These are phyloP conservation scores for Colletes gigas DNA, from an alignment of 1,140 invertebrate genomes.

Conservation along the genomic window DNA sequence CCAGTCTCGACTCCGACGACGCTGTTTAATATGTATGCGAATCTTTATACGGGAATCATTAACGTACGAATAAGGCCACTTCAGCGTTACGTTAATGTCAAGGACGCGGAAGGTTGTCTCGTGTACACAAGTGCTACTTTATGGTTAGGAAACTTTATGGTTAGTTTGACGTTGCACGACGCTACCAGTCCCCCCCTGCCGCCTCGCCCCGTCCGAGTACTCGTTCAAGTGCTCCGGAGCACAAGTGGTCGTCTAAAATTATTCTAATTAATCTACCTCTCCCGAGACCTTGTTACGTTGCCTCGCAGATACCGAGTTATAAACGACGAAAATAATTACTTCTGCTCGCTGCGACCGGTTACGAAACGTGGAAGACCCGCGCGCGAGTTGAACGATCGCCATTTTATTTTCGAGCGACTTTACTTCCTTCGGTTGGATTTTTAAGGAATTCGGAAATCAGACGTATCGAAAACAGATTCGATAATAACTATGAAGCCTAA, in stretches of 20 bases:
- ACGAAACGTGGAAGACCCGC: background rate
- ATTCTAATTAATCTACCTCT: conserved; percentile 37
- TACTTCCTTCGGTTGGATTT: too few species aligned
- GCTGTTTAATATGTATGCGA: conserved; percentile 43
- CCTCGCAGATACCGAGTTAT: too few species aligned
- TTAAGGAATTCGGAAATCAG: too few species aligned
- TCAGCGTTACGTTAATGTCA: conserved; percentile 54
- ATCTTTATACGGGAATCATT: conserved; percentile 27
- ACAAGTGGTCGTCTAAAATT: conserved; percentile 26
- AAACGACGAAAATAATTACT: background rate
- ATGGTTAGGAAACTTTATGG: conserved; percentile 26
- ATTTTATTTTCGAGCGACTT: too few species aligned
- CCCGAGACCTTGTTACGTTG: background rate
- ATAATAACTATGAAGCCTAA: too few species aligned
- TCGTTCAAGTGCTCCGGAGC: conserved; percentile 17
- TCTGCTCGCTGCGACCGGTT: background rate
- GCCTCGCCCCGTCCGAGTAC: conserved; percentile 8
- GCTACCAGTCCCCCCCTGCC: background rate
- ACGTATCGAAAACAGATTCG: too few species aligned
- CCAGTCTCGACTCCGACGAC: background rate
- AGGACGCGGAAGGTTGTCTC: conserved; percentile 38
- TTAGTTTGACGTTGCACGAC: background rate
- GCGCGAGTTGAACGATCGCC: too few species aligned
- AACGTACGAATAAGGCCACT: conserved; percentile 17
- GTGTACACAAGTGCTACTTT: background rate